Evolutionary conservation across 2,888 invertebrate species (phyloP), one percentile per base, ranked within the genome.

Genomic region (Caenorhabditis sp.): DNA sequence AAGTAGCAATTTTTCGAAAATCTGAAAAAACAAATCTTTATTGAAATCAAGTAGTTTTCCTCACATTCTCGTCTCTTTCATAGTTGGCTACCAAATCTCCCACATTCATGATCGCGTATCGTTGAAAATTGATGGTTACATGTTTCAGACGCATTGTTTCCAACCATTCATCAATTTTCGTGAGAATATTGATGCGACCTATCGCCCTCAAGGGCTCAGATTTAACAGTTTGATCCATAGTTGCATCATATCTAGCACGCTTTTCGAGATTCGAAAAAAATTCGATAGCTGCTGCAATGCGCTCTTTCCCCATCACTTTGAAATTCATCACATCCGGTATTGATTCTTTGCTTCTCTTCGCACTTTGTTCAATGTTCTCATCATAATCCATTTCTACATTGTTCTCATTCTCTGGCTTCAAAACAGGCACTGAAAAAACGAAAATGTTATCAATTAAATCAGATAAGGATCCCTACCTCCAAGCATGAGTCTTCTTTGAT

Each of bases 1-100:
- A 3, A 67, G 49, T 27, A 52, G 57, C 21, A 72, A 20, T 10
- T 26, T 61, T 26, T 67, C 64, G 50, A 71, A 67, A 1, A 63
- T 25, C 1, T 60, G 20, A 10, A 31, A 1, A 27, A 58, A 7
- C 31, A 31, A 43, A 17, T 12, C 7, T 43, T 43, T 12, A 7
- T 12, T 43, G 12, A 43, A 43, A 12, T 3, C 43, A 43, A n/a
- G n/a, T n/a, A n/a, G n/a, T n/a, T n/a, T 17, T 17, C 17, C 43
- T 43, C 17, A 43, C 43, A 43, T 43, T 17, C 2, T 10, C 14
- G 43, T 43, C 43, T 17, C 14, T 7, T 26, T 70, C 63, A 62
- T 59, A 70, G 3, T 12, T 21, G 10, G 20, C 31, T 3, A 43
- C 17, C 21, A 70, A 20, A 31, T 70, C 70, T 0, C 23, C 25